Conservation (phyloP, 2,113 vertebrate species). For the Benitochromis conjunctus region DNA sequence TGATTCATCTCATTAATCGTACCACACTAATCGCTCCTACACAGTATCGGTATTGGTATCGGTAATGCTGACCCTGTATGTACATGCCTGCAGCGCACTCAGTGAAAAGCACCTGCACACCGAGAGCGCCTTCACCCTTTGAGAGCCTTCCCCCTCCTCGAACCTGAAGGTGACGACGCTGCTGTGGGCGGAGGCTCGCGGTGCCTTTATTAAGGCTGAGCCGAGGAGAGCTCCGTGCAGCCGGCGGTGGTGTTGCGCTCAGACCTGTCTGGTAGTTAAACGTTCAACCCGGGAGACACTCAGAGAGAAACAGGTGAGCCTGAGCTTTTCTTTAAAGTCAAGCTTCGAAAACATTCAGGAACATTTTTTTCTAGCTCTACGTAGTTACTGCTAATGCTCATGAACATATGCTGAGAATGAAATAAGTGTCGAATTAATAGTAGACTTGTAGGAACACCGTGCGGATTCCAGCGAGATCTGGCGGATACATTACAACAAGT, state of each 20-base stretch:
- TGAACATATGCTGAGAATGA: not conserved
- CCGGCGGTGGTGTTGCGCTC: fast-evolving
- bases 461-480: fast-evolving
- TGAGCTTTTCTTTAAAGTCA: fast-evolving
- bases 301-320: not conserved
- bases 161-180: not conserved
- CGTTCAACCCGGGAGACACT: not conserved
- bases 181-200: conserved; percentile 10
- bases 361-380: not conserved
- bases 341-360: not conserved
- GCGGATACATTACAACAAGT: too few relatives aligned
- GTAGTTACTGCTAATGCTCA: not conserved
- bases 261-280: fast-evolving
- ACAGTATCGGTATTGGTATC: not conserved
- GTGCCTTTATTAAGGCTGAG: not conserved
- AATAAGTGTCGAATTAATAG: fast-evolving
- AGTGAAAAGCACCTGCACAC: not conserved
- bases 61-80: not conserved
- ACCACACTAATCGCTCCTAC: fast-evolving
- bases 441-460: not conserved
- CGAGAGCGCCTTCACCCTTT: not conserved
- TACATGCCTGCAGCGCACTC: not conserved
- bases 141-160: not conserved
- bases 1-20: not conserved
- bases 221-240: fast-evolving